A percentile compares a stretch with the other conserved stretches of the same genome.
phyloP scores from a whole-genome alignment of 2,888 invertebrate genomes.

The Micropterix aruncella region DNA sequence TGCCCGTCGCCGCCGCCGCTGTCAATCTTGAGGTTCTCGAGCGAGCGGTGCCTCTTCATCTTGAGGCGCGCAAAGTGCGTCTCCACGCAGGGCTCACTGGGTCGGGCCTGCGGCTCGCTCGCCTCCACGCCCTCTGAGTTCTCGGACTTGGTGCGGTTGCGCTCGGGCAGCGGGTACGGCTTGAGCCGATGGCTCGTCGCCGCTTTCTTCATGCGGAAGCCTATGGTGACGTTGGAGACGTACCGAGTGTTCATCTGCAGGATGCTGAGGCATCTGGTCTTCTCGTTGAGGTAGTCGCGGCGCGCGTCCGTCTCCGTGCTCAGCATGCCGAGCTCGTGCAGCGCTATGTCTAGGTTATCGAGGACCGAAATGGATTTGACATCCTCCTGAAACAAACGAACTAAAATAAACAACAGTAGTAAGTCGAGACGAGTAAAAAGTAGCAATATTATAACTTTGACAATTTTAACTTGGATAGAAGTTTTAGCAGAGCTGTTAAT shows the following conservation, averaged over 20 bases:
- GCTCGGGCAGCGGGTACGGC: constrained; percentile 40
- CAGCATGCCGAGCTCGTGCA: constrained; percentile 46
- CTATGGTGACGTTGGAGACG: constrained; percentile 47
- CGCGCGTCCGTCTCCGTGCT: constrained; percentile 43
- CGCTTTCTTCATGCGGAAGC: constrained; percentile 40
- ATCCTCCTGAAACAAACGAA: background rate
- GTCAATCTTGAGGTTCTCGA: background rate
- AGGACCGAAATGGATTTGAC: constrained; percentile 12
- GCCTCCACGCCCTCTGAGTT: constrained; percentile 32
- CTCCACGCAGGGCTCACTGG: background rate
- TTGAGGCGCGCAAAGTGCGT: background rate
- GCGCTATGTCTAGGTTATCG: constrained; percentile 41
- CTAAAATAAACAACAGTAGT: too few relatives aligned
- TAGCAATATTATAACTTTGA: too few relatives aligned
- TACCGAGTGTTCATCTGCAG: constrained; percentile 45
- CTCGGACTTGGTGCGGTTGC: constrained; percentile 47
- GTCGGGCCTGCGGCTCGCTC: constrained; percentile 14
- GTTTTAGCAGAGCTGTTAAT: too few relatives aligned
- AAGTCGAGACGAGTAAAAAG: too few relatives aligned
- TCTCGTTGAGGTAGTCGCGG: constrained; percentile 39
- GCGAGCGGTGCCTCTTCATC: background rate
- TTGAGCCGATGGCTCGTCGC: constrained; percentile 41
- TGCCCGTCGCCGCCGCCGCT: background rate
- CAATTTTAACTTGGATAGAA: too few relatives aligned
- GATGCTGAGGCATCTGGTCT: constrained; percentile 30